Evolutionary conservation across 2,113 vertebrate genomes (phyloP).

Genomic region (Seriola dumerili): DNA sequence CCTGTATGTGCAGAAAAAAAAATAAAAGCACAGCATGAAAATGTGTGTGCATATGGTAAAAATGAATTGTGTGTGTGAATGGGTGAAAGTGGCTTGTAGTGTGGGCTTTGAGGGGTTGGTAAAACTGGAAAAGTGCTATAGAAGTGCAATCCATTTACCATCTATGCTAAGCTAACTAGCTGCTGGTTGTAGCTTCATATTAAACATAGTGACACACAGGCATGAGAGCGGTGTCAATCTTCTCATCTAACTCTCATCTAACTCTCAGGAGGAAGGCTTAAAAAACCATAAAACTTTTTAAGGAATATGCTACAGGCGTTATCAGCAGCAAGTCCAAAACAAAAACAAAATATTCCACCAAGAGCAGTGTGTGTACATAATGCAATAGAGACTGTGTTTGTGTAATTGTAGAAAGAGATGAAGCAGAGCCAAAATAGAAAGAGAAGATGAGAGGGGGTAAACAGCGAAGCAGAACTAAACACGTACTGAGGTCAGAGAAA

Average conservation of each 20-base stretch:
- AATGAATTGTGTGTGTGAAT: no score
- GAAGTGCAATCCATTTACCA: no score
- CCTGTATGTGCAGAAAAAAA: no score
- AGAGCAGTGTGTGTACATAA: not conserved
- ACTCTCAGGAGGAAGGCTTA: not conserved
- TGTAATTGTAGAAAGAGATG: not conserved
- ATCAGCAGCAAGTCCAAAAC: conserved; percentile 1
- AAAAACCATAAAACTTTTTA: not conserved
- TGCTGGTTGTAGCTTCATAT: not conserved
- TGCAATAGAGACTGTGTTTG: not conserved
- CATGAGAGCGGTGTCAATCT: not conserved
- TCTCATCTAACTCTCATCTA: no score
- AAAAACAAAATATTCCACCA: conserved; percentile 5
- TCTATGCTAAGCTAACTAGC: not conserved
- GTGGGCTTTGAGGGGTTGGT: no score
- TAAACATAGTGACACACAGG: not conserved
- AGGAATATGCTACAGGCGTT: not conserved
- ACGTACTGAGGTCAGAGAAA: conserved; percentile 21
- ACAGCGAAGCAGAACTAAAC: conserved; percentile 37
- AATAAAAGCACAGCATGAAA: no score
- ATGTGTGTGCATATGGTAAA: no score
- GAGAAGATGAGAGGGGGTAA: not conserved
- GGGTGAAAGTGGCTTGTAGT: no score
- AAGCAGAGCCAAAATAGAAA: not conserved
- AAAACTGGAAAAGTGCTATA: no score